These are phyloP conservation scores for Paramormyrops kingsleyae DNA, from an alignment of 2,113 vertebrate species.

Conservation along the genomic window DNA sequence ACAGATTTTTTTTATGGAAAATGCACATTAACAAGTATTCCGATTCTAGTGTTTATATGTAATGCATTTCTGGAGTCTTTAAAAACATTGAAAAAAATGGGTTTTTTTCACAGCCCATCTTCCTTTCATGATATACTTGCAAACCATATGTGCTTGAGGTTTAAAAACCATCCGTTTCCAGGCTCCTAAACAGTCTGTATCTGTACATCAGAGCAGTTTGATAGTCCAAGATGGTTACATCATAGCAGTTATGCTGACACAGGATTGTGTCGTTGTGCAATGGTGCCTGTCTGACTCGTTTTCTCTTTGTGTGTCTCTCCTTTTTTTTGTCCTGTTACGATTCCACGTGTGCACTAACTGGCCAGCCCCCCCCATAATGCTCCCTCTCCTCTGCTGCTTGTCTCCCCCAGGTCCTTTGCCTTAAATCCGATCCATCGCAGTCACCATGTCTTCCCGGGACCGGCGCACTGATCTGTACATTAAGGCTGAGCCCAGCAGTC, in stretches of 20 bases:
- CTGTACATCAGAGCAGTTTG: not conserved
- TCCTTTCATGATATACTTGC: not conserved
- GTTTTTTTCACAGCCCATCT: not conserved
- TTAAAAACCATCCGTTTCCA: not conserved
- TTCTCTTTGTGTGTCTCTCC: not conserved
- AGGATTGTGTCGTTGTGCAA: not conserved
- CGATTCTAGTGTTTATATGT: no score
- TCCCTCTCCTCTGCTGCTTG: not conserved
- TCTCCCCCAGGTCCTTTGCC: not conserved
- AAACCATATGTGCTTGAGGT: not conserved
- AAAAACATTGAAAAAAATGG: not conserved
- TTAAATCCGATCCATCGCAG: constrained; percentile 28
- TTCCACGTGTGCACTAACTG: not conserved
- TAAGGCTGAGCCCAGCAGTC: constrained; percentile 84
- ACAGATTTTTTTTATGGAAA: not conserved
- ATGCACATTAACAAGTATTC: not conserved
- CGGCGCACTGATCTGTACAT: constrained; percentile 77
- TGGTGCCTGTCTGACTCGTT: not conserved
- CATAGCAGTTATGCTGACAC: not conserved
- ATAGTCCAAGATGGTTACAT: not conserved
- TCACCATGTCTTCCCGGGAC: constrained; percentile 79
- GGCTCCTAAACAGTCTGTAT: not conserved
- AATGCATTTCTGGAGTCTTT: not conserved
- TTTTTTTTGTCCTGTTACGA: not conserved
- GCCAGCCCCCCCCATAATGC: not conserved